Conservation (phyloP, 2,888 invertebrate species). For the Cistogaster globosa region DNA sequence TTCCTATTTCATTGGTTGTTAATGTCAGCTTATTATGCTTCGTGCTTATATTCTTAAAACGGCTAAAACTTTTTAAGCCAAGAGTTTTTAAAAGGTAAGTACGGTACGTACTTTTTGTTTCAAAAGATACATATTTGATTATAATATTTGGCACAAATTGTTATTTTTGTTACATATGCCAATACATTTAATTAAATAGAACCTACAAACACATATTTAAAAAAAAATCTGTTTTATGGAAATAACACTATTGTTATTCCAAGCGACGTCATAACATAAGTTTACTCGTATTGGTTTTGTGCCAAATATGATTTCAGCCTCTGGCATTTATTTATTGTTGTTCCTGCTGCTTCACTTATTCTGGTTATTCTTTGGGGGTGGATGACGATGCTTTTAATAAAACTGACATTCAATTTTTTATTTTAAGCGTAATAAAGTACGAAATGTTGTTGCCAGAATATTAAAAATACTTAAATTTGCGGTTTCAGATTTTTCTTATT, state of each 20-base stretch:
- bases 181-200: too few species aligned
- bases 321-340: conserved; percentile 33
- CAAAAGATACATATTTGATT: too few species aligned
- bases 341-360: neutral
- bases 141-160: too few species aligned
- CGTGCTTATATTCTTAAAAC: too few species aligned
- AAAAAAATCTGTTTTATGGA: neutral
- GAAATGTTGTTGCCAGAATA: neutral
- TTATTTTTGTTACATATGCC: too few species aligned
- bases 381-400: conserved; percentile 8
- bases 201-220: neutral
- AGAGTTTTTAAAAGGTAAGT: too few species aligned
- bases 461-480: conserved; percentile 17
- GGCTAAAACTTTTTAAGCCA: too few species aligned
- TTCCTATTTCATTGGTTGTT: too few species aligned
- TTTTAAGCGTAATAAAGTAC: conserved; percentile 13
- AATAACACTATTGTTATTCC: conserved; percentile 32
- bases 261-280: conserved; percentile 61
- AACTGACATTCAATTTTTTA: conserved; percentile 30
- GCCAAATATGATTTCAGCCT: conserved; percentile 31
- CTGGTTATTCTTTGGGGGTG: neutral
- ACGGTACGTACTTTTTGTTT: too few species aligned
- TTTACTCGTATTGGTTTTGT: conserved; percentile 15
- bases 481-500: conserved; percentile 2
- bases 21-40: too few species aligned